A percentile compares a stretch with the other conserved stretches of the same genome.
Evolutionary conservation across 2,888 invertebrate species (phyloP).

Genomic region (Lampropteryx suffumata): DNA sequence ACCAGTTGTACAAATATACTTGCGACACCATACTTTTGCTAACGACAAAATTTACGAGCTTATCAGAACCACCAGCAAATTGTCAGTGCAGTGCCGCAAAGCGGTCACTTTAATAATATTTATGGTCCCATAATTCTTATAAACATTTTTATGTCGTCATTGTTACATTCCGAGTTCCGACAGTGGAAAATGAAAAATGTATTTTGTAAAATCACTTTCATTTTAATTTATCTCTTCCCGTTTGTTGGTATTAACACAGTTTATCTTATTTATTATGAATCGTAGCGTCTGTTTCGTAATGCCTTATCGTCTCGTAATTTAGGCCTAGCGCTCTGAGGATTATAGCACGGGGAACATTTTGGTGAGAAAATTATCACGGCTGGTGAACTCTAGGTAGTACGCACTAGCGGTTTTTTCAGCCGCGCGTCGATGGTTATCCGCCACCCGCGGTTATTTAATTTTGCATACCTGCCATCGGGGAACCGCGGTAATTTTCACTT

Average conservation of each 20-base stretch:
- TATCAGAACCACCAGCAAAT: conserved; percentile 44
- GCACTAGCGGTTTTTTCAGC: too few species aligned
- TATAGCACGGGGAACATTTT: too few species aligned
- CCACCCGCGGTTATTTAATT: too few species aligned
- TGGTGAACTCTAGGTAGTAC: too few species aligned
- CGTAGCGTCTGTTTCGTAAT: too few species aligned
- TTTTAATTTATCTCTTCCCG: conserved; percentile 13
- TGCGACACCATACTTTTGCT: neutral
- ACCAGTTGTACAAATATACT: too few species aligned
- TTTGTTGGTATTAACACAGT: conserved; percentile 8
- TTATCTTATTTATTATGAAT: neutral
- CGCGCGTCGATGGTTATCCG: too few species aligned
- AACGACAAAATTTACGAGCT: conserved; percentile 21
- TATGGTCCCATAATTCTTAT: conserved; percentile 58
- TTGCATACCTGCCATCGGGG: too few species aligned
- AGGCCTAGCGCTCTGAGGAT: too few species aligned
- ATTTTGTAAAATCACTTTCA: conserved; percentile 18
- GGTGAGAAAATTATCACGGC: too few species aligned
- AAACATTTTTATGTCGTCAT: conserved; percentile 53
- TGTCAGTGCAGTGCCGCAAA: conserved; percentile 51
- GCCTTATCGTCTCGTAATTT: too few species aligned
- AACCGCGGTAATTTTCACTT: too few species aligned
- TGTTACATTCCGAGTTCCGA: conserved; percentile 53
- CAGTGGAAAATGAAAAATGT: conserved; percentile 46
- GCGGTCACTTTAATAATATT: conserved; percentile 65